phyloP scores from a whole-genome alignment of 2,113 vertebrate species.

The Martes martes region DNA sequence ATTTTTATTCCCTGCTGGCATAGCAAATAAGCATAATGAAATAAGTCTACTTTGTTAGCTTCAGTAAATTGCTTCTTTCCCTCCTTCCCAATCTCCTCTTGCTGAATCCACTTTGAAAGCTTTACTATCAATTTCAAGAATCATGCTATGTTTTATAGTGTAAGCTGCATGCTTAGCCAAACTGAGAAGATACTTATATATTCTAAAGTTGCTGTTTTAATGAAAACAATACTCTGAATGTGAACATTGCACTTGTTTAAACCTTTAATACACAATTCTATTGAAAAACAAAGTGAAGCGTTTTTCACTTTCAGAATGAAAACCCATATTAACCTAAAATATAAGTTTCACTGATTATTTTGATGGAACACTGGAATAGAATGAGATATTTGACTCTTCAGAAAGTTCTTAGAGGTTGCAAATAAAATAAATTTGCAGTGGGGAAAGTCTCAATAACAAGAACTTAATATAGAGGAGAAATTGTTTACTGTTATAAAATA shows the following conservation, averaged over 20 bases:
- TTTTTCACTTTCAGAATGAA: background rate
- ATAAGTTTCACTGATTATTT: background rate
- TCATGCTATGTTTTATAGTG: background rate
- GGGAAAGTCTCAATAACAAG: background rate
- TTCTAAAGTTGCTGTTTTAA: background rate
- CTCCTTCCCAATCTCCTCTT: background rate
- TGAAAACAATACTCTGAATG: background rate
- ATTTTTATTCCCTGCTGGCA: background rate
- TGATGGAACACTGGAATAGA: background rate
- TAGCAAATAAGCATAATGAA: slow-evolving; percentile 3
- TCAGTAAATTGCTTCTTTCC: background rate
- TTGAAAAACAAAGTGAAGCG: background rate
- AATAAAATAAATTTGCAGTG: background rate
- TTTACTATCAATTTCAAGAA: background rate
- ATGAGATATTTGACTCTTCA: background rate
- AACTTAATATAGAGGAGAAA: background rate
- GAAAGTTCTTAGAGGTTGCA: background rate
- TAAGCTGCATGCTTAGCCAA: background rate
- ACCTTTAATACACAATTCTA: background rate
- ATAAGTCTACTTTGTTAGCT: background rate
- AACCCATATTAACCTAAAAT: background rate
- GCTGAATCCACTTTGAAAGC: background rate
- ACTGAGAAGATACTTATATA: background rate
- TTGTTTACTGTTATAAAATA: background rate
- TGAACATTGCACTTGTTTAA: background rate